A percentile compares a stretch with the other conserved stretches of the same genome.
These are phyloP conservation scores for Chondrosia reniformis DNA, from an alignment of 37 sponge, comb jelly and placozoan genomes.

Conservation along the genomic window DNA sequence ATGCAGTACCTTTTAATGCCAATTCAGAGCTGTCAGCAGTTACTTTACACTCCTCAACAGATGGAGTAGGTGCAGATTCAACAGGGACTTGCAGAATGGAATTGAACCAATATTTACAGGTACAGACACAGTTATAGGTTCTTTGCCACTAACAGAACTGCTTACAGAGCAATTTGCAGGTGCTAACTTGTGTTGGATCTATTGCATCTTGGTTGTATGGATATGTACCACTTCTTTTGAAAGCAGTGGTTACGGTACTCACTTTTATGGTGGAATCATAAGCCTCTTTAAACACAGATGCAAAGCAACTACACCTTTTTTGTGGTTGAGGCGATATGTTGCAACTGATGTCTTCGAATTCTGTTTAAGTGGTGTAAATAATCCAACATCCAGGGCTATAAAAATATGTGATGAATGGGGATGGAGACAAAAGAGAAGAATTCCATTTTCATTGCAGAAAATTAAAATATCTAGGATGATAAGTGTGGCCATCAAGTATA, in stretches of 20 bases:
- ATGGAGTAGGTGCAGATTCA: neutral
- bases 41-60: no score
- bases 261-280: neutral
- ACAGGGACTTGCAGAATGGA: neutral
- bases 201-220: neutral
- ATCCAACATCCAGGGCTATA: neutral
- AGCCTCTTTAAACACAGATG: neutral
- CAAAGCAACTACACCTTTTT: neutral
- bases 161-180: neutral
- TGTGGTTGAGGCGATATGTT: neutral
- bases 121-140: neutral
- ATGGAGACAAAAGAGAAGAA: slow-evolving; percentile 12
- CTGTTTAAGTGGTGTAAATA: neutral
- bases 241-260: neutral
- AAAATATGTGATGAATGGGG: slow-evolving; percentile 22
- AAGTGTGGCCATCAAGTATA: slow-evolving; percentile 15
- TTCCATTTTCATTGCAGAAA: slow-evolving; percentile 28
- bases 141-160: neutral
- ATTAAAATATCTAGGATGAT: slow-evolving; percentile 9
- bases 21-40: neutral
- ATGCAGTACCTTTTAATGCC: neutral
- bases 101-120: neutral
- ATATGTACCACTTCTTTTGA: neutral
- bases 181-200: neutral
- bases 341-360: neutral